These are phyloP conservation scores for Acrocephalus arundinaceus DNA, from an alignment of 2,113 vertebrate species.

Conservation along the genomic window DNA sequence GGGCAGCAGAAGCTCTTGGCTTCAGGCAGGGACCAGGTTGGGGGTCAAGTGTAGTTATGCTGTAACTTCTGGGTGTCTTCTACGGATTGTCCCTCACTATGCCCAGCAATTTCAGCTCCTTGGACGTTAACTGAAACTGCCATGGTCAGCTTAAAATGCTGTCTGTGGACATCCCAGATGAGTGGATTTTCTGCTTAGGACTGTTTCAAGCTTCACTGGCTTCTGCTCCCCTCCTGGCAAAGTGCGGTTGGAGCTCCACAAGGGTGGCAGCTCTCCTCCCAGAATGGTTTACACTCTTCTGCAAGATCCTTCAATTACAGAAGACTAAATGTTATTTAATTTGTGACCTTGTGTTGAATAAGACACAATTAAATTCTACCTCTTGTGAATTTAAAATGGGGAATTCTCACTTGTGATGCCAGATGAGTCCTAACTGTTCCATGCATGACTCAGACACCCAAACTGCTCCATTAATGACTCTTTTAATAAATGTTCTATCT, in stretches of 20 bases:
- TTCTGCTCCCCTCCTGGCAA: neutral
- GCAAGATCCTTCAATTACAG: neutral
- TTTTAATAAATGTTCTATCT: neutral
- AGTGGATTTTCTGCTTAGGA: neutral
- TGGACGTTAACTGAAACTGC: neutral
- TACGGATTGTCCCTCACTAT: rapidly evolving
- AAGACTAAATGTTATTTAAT: slow-evolving; percentile 9
- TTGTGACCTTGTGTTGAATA: neutral
- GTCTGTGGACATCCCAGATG: rapidly evolving
- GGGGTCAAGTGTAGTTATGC: neutral
- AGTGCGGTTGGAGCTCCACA: neutral
- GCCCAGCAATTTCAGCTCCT: neutral
- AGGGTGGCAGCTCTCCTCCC: neutral
- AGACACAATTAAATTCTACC: neutral
- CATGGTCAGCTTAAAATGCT: neutral
- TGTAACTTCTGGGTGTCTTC: neutral
- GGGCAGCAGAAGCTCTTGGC: neutral
- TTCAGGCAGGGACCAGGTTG: neutral
- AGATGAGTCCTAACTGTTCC: slow-evolving; percentile 14
- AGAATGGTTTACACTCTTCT: neutral
- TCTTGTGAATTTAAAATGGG: neutral
- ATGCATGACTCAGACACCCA: neutral
- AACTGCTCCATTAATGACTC: neutral
- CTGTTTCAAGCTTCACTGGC: neutral
- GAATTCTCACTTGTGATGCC: neutral